Evolutionary conservation across 2,797 vertebrate species (phyloP).

Genomic region (Cheracebus regulus): DNA sequence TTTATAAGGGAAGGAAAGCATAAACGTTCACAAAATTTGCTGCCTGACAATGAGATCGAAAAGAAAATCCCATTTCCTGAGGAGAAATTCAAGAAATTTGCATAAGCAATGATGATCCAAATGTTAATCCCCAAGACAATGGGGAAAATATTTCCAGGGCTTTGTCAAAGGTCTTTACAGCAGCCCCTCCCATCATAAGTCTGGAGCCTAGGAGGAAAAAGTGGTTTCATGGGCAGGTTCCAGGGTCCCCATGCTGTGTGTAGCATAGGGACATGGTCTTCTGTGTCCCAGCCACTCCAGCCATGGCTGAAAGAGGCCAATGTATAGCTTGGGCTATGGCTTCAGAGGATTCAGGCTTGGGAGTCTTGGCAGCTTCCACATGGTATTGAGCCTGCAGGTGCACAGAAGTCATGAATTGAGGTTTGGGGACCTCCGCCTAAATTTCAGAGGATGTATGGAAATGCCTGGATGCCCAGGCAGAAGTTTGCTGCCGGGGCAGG

Average conservation of each 20-base stretch:
- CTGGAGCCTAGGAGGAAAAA: background rate
- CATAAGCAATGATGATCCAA: background rate
- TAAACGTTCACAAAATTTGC: background rate
- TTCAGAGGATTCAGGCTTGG: background rate
- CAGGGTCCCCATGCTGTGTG: background rate
- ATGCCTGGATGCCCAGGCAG: background rate
- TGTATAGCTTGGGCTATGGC: background rate
- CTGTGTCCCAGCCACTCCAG: background rate
- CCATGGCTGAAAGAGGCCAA: background rate
- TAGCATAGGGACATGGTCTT: background rate
- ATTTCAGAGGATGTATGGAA: background rate
- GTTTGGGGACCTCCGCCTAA: background rate
- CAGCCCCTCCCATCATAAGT: background rate
- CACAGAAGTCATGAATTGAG: background rate
- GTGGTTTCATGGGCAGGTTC: background rate
- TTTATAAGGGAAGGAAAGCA: background rate
- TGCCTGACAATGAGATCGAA: background rate
- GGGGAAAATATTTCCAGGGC: background rate
- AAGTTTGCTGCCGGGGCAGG: background rate
- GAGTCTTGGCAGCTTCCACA: background rate
- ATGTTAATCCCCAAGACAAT: background rate
- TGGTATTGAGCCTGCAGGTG: background rate
- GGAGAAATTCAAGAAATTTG: background rate
- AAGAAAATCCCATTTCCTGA: background rate
- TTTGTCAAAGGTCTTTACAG: background rate